Percentiles rank a stretch among this genome's conserved stretches.
Conservation (phyloP, 37 sponge, comb jelly and placozoan species). For the Geodia barretti region DNA sequence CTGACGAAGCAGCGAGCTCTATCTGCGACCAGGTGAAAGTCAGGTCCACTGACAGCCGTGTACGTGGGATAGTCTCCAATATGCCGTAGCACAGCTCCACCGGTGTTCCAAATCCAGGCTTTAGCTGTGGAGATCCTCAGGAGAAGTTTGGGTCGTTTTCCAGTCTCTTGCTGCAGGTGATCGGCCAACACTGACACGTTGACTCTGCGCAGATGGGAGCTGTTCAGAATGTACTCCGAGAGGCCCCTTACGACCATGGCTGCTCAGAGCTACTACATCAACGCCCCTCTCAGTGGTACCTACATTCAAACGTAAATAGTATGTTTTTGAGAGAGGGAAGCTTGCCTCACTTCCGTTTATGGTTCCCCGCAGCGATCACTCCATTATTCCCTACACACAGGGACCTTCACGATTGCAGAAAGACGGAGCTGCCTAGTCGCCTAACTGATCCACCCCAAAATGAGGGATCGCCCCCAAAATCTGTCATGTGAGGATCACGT, state of each 20-base stretch:
- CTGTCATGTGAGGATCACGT: too few relatives aligned
- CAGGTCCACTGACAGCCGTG: slow-evolving; percentile 36
- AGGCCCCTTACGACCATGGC: slow-evolving; percentile 38
- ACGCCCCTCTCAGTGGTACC: too few relatives aligned
- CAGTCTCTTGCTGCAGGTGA: slow-evolving; percentile 1
- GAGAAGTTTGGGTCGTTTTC: slow-evolving; percentile 30
- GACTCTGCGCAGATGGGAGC: slow-evolving; percentile 11
- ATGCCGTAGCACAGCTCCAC: slow-evolving; percentile 1
- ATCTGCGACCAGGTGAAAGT: slow-evolving; percentile 14
- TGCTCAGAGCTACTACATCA: too few relatives aligned
- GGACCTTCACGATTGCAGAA: too few relatives aligned
- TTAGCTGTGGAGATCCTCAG: slow-evolving; percentile 23
- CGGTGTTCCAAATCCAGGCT: slow-evolving; percentile 15
- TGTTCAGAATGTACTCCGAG: slow-evolving; percentile 25
- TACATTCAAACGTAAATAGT: too few relatives aligned
- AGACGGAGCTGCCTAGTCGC: too few relatives aligned
- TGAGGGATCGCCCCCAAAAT: too few relatives aligned
- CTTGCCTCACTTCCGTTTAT: too few relatives aligned
- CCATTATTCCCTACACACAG: too few relatives aligned
- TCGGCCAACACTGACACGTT: slow-evolving; percentile 12
- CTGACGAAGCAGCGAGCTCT: slow-evolving; percentile 44
- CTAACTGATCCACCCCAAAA: too few relatives aligned
- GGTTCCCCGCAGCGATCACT: too few relatives aligned
- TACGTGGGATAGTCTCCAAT: slow-evolving; percentile 36
- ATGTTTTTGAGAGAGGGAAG: too few relatives aligned